Base-by-base conservation (phyloP, 2,888 invertebrate genomes). In the Trichogramma evanescens region DNA sequence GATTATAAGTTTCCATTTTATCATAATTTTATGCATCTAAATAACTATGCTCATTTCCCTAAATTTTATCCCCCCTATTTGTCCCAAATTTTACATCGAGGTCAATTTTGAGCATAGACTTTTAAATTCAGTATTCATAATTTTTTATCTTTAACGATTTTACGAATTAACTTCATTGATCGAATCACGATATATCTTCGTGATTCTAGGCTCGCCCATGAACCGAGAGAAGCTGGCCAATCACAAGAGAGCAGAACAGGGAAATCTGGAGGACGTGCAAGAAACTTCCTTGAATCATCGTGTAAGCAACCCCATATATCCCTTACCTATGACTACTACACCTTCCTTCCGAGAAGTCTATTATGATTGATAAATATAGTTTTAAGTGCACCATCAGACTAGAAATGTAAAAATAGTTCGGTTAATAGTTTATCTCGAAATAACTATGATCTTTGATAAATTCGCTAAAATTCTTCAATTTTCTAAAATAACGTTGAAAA, bases 151-250 rank as follows among this genome's bases (percentile, higher is more conserved):
- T 9, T 9, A 2, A 45, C 8, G 8, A 45, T 45, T 9, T n/a
- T 45, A 45, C n/a, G n/a, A 45, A n/a, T 45, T 9, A 45, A 45
- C 26, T 26, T 26, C 26, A 26, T 53, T 59, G 48, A 61, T 58
- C 52, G 59, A 61, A 61, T 61, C 59, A 63, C 58, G 57, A 56
- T 9, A 8, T 51, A 26, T 63, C 56, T 63, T 71, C 70, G 70
- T 75, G 70, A 66, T 77, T 77, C 66, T 72, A 90, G 90, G 90
- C 78, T 88, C 90, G 67, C 89, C 90, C 68, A 87, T 89, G 81
- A 90, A 90, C 83, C 88, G 85, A 81, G 87, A 87, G 82, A 89
- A 89, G 82, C 81, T 90, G 81, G 89, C 87, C 78, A 88, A 88
- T 80, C 87, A 88, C 79, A 80, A 80, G 73, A 80, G 84, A 81